Evolutionary conservation across 2,797 vertebrate genomes (phyloP), one percentile per base, ranked within the genome.

Genomic region (Sebastes steindachneri): DNA sequence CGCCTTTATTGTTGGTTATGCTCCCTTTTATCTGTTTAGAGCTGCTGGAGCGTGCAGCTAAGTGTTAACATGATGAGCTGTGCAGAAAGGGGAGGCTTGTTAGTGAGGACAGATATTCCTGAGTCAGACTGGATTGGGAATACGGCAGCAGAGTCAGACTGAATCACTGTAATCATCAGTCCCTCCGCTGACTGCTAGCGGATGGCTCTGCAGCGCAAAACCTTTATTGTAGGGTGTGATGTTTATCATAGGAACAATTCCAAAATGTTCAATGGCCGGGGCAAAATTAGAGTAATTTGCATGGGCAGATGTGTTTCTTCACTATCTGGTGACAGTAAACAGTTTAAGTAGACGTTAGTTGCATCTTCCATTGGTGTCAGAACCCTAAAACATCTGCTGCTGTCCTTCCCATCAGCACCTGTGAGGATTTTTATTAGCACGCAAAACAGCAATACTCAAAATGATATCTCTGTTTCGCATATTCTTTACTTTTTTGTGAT

Each of bases 101-200:
- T 92, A 91, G 88, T 14, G 9, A 58, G 25, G 84, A 73, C 37
- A 45, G 64, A 88, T 87, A 84, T 84, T 84, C 77, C 90, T 88
- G 90, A 92, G 86, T 94, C 89, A 92, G 85, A 73, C 65, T 72
- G 85, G 76, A 86, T 73, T 89, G 92, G 86, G 88, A 92, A 92
- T 85, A 87, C 62, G 66, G 88, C 83, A 69, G 65, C 67, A 37
- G 23, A 84, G 73, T 88, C 89, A 73, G 68, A 85, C 15, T 73
- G 68, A 89, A 84, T 86, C 80, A 81, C 7, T 68, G 79, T 67
- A 62, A 80, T 76, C 83, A 79, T 77, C 79, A 51, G 51, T 78
- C 67, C 21, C 48, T 53, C 15, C 19, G 6, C 57, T 60, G 62
- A 54, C 48, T 74, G 79, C 12, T 45, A 26, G 82, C 29, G 17